Evolutionary conservation across 2,797 vertebrate species (phyloP), one percentile per base, ranked within the genome.

Genomic region (Microctenopoma steveboyesi): DNA sequence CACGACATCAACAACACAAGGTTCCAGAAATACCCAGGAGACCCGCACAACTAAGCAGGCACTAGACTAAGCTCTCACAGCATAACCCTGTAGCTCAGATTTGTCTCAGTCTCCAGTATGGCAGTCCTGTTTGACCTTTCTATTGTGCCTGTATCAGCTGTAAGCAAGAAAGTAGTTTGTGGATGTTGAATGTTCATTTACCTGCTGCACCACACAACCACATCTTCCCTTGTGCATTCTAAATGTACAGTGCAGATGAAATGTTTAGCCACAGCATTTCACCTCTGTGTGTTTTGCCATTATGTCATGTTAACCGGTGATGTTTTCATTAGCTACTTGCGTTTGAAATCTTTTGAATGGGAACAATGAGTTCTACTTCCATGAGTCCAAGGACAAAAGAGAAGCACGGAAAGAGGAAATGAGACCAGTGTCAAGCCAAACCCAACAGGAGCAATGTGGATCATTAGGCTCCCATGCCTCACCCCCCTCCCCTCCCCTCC

Each of bases 321-420:
- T 87, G 78, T 85, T 89, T 78, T 86, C 81, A 73, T 77, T 55
- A 62, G 69, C 57, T 68, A 18, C 61, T 76, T 73, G 50, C 49
- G 54, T 64, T 27, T 4, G 27, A 81, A 63, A 64, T 40, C 58
- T 30, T 80, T 88, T 83, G 81, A 88, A 78, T 71, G 64, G 82
- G 65, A 90, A 90, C 88, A 91, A 86, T 89, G 76, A 87, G 74
- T 39, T 27, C 45, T 67, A 61, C 47, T 85, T 90, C 83, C 83
- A 78, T 25, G 27, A 50, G 67, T 78, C 67, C 64, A 67, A 84
- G 80, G 66, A 92, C 91, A 91, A 92, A 91, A 78, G 77, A 74
- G 16, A 75, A 78, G 73, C 87, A 72, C 87, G 91, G 88, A 91
- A 92, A 92, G 69, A 87, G 87, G 90, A 92, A 92, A 80, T 60